phyloP scores from a whole-genome alignment of 2,888 invertebrate species.

The Nemotelus pantherinus region DNA sequence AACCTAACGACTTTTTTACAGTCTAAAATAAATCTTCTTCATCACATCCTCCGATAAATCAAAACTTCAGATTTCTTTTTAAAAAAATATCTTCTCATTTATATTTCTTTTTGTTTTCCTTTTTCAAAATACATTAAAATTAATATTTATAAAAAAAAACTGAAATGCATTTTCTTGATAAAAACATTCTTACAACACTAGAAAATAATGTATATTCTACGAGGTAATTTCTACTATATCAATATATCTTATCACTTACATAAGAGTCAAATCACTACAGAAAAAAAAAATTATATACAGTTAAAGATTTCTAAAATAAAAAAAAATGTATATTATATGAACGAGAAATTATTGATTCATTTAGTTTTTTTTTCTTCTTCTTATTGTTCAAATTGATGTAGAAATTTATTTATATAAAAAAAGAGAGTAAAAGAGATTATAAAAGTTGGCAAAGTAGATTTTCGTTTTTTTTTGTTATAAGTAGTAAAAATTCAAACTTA shows the following conservation, averaged over 20 bases:
- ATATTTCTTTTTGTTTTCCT: constrained; percentile 36
- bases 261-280: background rate
- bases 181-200: constrained; percentile 14
- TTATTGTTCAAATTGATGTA: background rate
- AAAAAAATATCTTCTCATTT: constrained; percentile 32
- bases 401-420: no score
- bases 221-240: background rate
- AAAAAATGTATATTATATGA: background rate
- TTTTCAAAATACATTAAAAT: constrained; percentile 39
- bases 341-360: constrained; percentile 3
- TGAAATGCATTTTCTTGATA: constrained; percentile 12
- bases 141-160: constrained; percentile 34
- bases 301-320: background rate
- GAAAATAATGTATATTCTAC: background rate
- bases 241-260: constrained; percentile 26
- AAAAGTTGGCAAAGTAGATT: no score
- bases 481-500: constrained; percentile 1
- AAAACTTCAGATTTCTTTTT: constrained; percentile 9
- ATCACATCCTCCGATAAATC: background rate
- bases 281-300: background rate
- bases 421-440: no score
- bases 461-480: background rate
- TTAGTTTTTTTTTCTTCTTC: background rate
- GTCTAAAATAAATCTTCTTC: background rate
- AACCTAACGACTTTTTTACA: background rate